Base-by-base conservation (phyloP, 2,113 vertebrate species). In the Prunella himalayana region DNA sequence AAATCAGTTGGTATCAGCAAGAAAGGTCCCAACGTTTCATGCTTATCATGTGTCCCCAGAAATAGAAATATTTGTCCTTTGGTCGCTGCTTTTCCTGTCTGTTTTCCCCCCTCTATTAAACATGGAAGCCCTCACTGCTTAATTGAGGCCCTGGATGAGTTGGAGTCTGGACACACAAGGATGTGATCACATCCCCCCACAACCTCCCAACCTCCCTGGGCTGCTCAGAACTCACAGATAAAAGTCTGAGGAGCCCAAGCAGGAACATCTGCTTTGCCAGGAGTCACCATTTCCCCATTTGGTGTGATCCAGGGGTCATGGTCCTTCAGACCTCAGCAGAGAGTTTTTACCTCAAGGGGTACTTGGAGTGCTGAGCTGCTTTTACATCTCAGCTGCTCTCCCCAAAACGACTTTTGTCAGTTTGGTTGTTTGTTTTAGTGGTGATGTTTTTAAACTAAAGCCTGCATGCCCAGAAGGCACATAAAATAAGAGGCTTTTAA, bases 401-500 rank as follows among this genome's bases (percentile, higher is more conserved):
- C 88, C 88, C 9, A 1, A 68, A 72, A 81, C 1, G 44, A 94
- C 88, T 96, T 96, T 93, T 96, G 92, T 95, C 96, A 71, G 95
- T 82, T 94, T 37, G 24, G 88, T 93, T 93, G 92, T 86, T 96
- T 95, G 82, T 90, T 97, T 97, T 94, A 96, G 94, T 23, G 88
- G 86, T 76, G 77, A 88, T 96, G 92, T 90, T 93, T 95, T 94
- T 76, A 86, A 92, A 88, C 30, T 30, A 53, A 95, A 95, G 92
- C 90, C 80, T 65, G 3, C 20, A 61, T 95, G 90, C 94, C 90
- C 96, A 94, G 69, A 90, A 92, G 94, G 94, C 92, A 82, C 83
- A 81, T 93, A 95, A 96, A 95, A 81, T 44, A 92, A 82, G 90
- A 95, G 61, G 86, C 88, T 94, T 93, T 96, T 96, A 95, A 97